Percentiles rank a stretch among this genome's conserved stretches.
phyloP scores from a whole-genome alignment of 92 coral and sea anemone genomes.

The Porites cylindrica region DNA sequence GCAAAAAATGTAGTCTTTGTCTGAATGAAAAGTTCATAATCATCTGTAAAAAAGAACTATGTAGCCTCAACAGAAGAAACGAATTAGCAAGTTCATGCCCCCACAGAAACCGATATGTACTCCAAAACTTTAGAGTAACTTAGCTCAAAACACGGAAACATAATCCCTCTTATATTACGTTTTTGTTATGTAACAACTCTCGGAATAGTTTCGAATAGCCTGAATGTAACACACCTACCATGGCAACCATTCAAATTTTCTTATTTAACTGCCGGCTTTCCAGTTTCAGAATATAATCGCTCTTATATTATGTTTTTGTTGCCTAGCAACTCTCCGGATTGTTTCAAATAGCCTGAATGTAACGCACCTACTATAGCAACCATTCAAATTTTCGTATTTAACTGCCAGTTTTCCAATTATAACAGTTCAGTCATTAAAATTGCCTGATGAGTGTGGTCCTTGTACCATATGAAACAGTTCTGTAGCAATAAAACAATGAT shows the following conservation, averaged over 20 bases:
- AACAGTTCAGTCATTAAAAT: neutral
- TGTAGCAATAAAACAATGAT: no score
- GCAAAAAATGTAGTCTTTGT: no score
- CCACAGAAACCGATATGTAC: neutral
- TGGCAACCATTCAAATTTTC: neutral
- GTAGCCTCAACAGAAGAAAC: no score
- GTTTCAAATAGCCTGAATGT: constrained; percentile 5
- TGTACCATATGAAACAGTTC: no score
- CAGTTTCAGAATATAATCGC: neutral
- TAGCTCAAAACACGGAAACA: neutral
- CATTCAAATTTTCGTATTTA: neutral
- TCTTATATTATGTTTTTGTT: neutral
- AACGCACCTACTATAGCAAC: constrained; percentile 1
- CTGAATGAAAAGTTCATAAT: no score
- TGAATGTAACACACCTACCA: no score
- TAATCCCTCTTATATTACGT: neutral
- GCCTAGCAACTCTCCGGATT: neutral
- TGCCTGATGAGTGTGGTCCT: no score
- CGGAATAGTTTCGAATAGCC: no score
- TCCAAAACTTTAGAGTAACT: neutral
- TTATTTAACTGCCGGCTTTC: neutral
- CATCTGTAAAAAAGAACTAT: no score
- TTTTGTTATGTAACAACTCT: no score
- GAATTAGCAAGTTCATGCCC: no score
- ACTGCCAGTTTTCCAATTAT: neutral